These are phyloP conservation scores for Drosophila trapezifrons DNA, from an alignment of 1,140 invertebrate species.

Conservation along the genomic window DNA sequence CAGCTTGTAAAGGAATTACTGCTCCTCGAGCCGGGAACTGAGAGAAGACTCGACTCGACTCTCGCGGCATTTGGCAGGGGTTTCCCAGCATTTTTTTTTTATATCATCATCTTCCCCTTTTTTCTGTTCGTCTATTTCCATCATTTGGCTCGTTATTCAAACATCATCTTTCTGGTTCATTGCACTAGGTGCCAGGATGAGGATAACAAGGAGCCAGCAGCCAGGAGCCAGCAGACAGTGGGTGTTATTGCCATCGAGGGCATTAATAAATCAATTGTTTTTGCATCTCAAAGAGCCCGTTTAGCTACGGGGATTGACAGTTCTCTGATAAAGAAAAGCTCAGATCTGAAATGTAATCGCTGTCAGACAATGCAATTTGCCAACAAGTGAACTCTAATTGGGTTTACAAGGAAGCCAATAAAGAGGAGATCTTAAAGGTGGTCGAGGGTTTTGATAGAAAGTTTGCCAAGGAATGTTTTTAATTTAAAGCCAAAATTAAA, in stretches of 20 bases:
- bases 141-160: slow-evolving; percentile 75
- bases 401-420: background rate
- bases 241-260: slow-evolving; percentile 49
- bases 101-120: slow-evolving; percentile 1
- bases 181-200: slow-evolving; percentile 31
- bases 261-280: slow-evolving; percentile 64
- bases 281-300: slow-evolving; percentile 41
- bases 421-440: background rate
- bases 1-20: slow-evolving; percentile 79
- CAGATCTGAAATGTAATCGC: slow-evolving; percentile 50
- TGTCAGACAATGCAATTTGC: slow-evolving; percentile 28
- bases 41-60: slow-evolving; percentile 21
- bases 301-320: slow-evolving; percentile 41
- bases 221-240: background rate
- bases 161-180: slow-evolving; percentile 59
- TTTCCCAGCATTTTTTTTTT: slow-evolving; percentile 1
- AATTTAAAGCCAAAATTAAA: background rate
- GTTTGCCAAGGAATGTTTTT: background rate
- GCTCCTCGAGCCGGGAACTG: slow-evolving; percentile 28
- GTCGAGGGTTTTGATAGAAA: background rate
- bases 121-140: slow-evolving; percentile 46
- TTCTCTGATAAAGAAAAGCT: slow-evolving; percentile 16
- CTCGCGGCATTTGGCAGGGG: slow-evolving; percentile 38
- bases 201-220: slow-evolving; percentile 6
- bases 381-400: slow-evolving; percentile 26